phyloP scores from a whole-genome alignment of 2,888 invertebrate genomes.

The Melieria omissa region DNA sequence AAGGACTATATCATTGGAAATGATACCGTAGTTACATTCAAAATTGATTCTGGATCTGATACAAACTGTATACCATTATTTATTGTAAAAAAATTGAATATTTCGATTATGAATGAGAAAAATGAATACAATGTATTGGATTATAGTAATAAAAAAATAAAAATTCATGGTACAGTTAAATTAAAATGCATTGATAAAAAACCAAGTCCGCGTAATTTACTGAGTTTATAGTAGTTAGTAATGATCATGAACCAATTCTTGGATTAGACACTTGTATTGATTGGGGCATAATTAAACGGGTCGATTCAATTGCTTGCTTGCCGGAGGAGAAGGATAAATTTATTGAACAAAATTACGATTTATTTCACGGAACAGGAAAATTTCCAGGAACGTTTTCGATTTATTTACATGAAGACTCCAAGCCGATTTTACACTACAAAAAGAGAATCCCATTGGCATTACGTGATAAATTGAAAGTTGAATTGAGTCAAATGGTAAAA shows the following conservation, averaged over 20 bases:
- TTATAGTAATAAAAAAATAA: conserved; percentile 41
- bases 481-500: conserved; percentile 34
- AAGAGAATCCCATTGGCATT: conserved; percentile 36
- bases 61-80: conserved; percentile 40
- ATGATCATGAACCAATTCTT: conserved; percentile 32
- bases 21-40: conserved; percentile 33
- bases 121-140: conserved; percentile 36
- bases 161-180: conserved; percentile 27
- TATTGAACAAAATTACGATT: conserved; percentile 27
- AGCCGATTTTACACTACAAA: conserved; percentile 38
- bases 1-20: conserved; percentile 36
- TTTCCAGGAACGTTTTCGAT: conserved; percentile 40
- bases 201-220: neutral
- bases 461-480: conserved; percentile 28
- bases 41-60: conserved; percentile 42
- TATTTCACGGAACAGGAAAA: conserved; percentile 39
- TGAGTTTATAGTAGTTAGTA: conserved; percentile 24
- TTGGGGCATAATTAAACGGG: conserved; percentile 2
- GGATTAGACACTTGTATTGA: too few relatives aligned
- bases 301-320: neutral
- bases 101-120: conserved; percentile 27
- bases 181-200: conserved; percentile 3
- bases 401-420: conserved; percentile 39
- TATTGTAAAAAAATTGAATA: conserved; percentile 31
- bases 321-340: conserved; percentile 20